Percentiles rank a stretch among this genome's conserved stretches.
These are phyloP conservation scores for Carduelis carduelis DNA, from an alignment of 2,797 vertebrate species.

Conservation along the genomic window DNA sequence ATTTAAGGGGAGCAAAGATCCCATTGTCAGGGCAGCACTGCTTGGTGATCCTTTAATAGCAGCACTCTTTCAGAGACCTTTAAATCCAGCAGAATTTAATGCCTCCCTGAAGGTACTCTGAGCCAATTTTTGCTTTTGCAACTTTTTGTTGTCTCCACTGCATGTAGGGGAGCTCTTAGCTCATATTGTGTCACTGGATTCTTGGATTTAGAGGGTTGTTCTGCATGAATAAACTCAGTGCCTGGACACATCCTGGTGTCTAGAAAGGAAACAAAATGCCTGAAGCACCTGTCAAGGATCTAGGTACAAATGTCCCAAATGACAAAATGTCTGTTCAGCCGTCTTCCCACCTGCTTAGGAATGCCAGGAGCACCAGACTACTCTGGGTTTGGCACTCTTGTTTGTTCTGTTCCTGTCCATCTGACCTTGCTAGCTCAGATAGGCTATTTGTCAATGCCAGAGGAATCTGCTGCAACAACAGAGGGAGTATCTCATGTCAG, in stretches of 20 bases:
- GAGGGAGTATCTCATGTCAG: conserved; percentile 45
- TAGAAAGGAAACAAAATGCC: conserved; percentile 6
- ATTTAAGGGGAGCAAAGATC: background rate
- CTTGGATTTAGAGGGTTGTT: background rate
- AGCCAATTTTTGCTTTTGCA: background rate
- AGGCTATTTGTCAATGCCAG: conserved; percentile 33
- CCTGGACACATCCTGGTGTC: background rate
- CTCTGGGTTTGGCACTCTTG: background rate
- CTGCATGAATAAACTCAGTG: background rate
- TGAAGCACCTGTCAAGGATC: background rate
- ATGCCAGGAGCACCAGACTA: background rate
- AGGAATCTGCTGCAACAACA: conserved; percentile 22
- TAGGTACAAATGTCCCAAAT: background rate
- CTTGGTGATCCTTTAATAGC: background rate
- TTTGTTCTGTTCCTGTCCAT: conserved; percentile 41
- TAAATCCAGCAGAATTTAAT: background rate
- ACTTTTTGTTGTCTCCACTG: background rate
- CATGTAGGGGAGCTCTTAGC: background rate
- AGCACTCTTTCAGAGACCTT: background rate
- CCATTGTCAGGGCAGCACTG: background rate
- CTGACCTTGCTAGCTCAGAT: conserved; percentile 39
- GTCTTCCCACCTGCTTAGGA: background rate
- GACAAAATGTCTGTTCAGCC: background rate
- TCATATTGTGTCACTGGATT: background rate
- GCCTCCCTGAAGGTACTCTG: background rate